Evolutionary conservation across 2,797 vertebrate species (phyloP), one percentile per base, ranked within the genome.

Genomic region (Coregonus sp.): DNA sequence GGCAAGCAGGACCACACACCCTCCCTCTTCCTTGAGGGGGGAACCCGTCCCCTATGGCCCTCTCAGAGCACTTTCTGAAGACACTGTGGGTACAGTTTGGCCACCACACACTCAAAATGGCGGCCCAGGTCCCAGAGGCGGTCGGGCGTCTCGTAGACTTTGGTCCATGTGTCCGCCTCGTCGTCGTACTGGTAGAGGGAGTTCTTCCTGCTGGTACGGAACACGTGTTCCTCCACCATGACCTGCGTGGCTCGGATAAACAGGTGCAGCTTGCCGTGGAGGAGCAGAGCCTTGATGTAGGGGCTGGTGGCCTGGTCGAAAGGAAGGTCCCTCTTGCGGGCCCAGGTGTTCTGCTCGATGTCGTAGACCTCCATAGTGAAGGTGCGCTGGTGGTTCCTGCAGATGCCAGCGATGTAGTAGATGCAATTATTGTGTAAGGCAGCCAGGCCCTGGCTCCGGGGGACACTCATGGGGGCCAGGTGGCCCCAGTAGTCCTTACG

Each of bases 31-130:
- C 51, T 47, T 47, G 29, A 25, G 74, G 82, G 85, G 9, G 15
- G 18, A 47, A 12, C 6, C 4, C 4, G 4, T 47, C 31, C 37
- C 35, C 11, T 5, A 70, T n/a, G 59, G 73, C 78, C 37, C 54
- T 63, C 78, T 96, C 94, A 99, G 90, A 99, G 95, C 89, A 98
- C 98, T 96, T 99, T 99, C 95, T 99, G 98, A 88, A 99, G 97
- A 98, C 98, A 99, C 85, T 99, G 98, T 31, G 98, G 98, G 92
- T 99, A 99, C 78, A 99, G 95, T 94, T 99, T 99, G 94, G 97
- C 98, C 89, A 99, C 97, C 92, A 96, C 96, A 89, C 98, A 99
- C 94, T 99, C 98, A 93, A 99, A 99, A 95, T 99, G 98, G 91
- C 98, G 97, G 82, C 98, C 98, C 51, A 99, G 93, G 93, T 99